Evolutionary conservation across 2,797 vertebrate genomes (phyloP).

Genomic region (Gadopsis bispinosus): DNA sequence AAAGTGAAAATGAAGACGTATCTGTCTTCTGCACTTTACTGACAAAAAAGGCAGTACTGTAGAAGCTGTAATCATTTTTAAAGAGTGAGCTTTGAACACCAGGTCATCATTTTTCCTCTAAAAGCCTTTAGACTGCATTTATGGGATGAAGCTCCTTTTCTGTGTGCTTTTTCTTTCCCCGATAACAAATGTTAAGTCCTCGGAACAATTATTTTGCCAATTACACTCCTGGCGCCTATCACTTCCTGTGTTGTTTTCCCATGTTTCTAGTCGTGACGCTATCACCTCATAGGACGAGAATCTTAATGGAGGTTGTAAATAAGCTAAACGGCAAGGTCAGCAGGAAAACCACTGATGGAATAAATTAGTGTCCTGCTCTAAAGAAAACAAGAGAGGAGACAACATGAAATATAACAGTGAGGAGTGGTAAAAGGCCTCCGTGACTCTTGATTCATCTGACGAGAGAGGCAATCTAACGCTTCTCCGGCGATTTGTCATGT

Average conservation of each 20-base stretch:
- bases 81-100: slow-evolving; percentile 43
- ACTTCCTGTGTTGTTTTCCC: slow-evolving; percentile 37
- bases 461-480: slow-evolving; percentile 75
- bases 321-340: slow-evolving; percentile 75
- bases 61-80: slow-evolving; percentile 63
- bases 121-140: slow-evolving; percentile 49
- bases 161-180: slow-evolving; percentile 8
- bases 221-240: slow-evolving; percentile 36
- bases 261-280: slow-evolving; percentile 43
- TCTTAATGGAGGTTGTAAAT: slow-evolving; percentile 74
- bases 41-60: slow-evolving; percentile 39
- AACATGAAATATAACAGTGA: slow-evolving; percentile 65
- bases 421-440: slow-evolving; percentile 34
- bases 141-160: slow-evolving; percentile 18
- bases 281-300: slow-evolving; percentile 55
- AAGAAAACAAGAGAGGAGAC: slow-evolving; percentile 68
- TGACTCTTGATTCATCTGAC: slow-evolving; percentile 79
- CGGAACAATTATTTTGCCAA: slow-evolving; percentile 53
- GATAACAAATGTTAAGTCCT: slow-evolving; percentile 47
- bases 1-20: slow-evolving; percentile 66
- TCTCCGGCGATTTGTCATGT: slow-evolving; percentile 79
- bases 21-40: slow-evolving; percentile 57
- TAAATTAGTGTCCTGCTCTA: slow-evolving; percentile 72
- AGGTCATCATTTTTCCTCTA: slow-evolving; percentile 41
- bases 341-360: slow-evolving; percentile 72